Conservation (phyloP, 2,113 vertebrate species). For the Anoura caudifer region DNA sequence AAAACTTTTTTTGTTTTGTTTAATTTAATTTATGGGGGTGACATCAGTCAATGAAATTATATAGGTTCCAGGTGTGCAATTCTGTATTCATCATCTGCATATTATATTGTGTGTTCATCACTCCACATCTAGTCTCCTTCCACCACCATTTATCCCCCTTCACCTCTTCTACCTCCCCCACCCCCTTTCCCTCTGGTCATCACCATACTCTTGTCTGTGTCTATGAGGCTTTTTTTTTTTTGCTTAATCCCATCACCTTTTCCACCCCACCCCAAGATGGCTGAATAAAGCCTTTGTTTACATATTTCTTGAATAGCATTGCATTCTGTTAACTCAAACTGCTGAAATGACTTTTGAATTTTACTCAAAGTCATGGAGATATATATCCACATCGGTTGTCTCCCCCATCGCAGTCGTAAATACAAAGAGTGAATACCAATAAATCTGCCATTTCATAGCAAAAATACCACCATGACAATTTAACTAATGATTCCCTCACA, state of each 20-base stretch:
- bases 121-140: not conserved
- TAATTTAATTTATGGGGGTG: not conserved
- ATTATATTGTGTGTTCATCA: not conserved
- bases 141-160: not conserved
- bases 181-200: not conserved
- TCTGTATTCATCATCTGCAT: not conserved
- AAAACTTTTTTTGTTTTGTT: not conserved
- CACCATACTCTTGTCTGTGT: not conserved
- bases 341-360: conserved; percentile 70
- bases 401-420: conserved; percentile 75
- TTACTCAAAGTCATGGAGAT: conserved; percentile 72
- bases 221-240: not conserved
- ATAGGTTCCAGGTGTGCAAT: not conserved
- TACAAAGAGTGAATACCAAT: conserved; percentile 60
- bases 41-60: not conserved
- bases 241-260: not conserved
- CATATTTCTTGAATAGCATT: conserved; percentile 57
- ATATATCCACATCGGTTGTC: conserved; percentile 73
- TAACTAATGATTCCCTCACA: conserved; percentile 72
- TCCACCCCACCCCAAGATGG: not conserved
- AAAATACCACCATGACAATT: conserved; percentile 72
- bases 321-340: conserved; percentile 67
- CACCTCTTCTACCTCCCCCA: not conserved
- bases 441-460: conserved; percentile 78
- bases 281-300: conserved; percentile 58